These are phyloP conservation scores for Stegodyphus dumicola DNA, from an alignment of 1,140 invertebrate genomes.

Conservation along the genomic window DNA sequence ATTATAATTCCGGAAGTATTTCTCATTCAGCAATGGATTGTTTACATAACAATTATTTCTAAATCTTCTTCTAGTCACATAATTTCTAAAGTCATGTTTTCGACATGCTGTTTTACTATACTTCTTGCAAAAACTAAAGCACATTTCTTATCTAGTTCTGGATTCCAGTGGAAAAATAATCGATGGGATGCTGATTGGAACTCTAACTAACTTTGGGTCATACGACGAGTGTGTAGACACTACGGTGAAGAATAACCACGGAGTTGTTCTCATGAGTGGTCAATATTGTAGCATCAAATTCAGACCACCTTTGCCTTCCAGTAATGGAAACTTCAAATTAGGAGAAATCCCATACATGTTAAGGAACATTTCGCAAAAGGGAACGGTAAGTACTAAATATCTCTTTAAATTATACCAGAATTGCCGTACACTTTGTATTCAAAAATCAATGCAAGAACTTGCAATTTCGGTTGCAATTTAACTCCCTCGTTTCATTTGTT, in stretches of 20 bases:
- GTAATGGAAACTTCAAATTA: not conserved
- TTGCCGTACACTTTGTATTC: too few species aligned
- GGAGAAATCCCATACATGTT: not conserved
- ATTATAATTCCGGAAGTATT: too few species aligned
- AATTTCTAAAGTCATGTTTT: too few species aligned
- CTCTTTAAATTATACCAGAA: too few species aligned
- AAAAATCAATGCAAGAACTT: too few species aligned
- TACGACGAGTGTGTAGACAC: slow-evolving; percentile 6
- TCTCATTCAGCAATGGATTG: too few species aligned
- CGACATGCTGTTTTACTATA: too few species aligned
- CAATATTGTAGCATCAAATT: not conserved
- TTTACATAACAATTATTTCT: too few species aligned
- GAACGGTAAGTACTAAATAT: not conserved
- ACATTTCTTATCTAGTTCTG: not conserved
- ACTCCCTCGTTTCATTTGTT: too few species aligned
- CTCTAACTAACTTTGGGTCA: not conserved
- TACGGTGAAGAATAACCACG: not conserved
- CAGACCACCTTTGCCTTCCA: not conserved
- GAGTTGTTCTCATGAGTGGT: not conserved
- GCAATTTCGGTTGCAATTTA: too few species aligned
- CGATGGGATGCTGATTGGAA: not conserved
- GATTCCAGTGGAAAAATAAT: slow-evolving; percentile 7
- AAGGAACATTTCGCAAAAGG: not conserved
- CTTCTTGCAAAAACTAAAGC: too few species aligned
- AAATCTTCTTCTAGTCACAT: too few species aligned